Evolutionary conservation across 1,140 invertebrate genomes (phyloP), one percentile per base, ranked within the genome.

Genomic region (Trypoxylus dichotomus): DNA sequence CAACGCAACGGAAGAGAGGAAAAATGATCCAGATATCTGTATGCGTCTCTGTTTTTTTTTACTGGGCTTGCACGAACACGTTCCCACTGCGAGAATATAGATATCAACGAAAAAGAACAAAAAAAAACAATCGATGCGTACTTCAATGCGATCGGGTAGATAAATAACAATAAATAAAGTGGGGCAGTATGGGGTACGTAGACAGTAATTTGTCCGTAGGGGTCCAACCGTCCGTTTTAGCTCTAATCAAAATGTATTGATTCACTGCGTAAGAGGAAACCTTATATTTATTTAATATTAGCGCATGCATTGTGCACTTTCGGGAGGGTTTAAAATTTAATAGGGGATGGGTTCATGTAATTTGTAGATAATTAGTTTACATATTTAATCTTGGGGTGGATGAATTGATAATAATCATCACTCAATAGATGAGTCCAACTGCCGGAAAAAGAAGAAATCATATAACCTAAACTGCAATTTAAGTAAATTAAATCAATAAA

Each of bases 1-100:
- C 47, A 54, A 54, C 47, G 47, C 47, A 54, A 54, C 15, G 47
- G 19, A 54, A 54, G 10, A 32, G 63, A 21, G 15, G 41, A 71
- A 74, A 74, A 41, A 74, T 74, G 72, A 74, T 74, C 72, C 41
- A 74, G 72, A 74, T 74, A 74, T 37, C 32, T 42, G 29, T 32
- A n/a, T 74, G 72, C 27, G 29, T 37, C 72, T 74, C 29, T 71
- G 29, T 32, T 5, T 15, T 74, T 24, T 74, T 37, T 42, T 41
- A 29, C 19, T 10, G 24, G 60, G 60, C 24, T 27, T 68, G 60
- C 60, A 68, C 24, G 60, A 68, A 27, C 21, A 29, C 60, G 27
- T 68, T 68, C 60, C 60, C 60, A 68, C 60, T 68, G 60, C 60
- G 60, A 24, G 60, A 68, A 68, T 68, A 68, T 68, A 68, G 60